These are phyloP conservation scores for Silurus asotus DNA, from an alignment of 2,113 vertebrate species.

Conservation along the genomic window DNA sequence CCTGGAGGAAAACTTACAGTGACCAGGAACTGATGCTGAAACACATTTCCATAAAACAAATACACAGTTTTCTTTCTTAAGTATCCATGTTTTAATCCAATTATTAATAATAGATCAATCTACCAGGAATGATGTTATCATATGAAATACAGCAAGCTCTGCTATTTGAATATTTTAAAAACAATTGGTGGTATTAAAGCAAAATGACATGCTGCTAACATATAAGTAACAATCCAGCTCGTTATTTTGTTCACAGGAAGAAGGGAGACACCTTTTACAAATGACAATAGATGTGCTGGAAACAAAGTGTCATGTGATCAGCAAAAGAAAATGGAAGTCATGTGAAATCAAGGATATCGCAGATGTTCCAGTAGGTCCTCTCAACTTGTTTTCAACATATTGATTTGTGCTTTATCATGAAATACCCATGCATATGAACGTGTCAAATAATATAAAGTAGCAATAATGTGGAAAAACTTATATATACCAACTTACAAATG, in stretches of 20 bases:
- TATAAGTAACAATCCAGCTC: not conserved
- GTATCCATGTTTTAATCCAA: not conserved
- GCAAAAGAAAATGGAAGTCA: slow-evolving; percentile 44
- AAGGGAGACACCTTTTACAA: not conserved
- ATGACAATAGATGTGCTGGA: slow-evolving; percentile 53
- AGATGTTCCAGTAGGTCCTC: slow-evolving; percentile 42
- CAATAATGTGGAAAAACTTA: not conserved
- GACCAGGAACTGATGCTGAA: not conserved
- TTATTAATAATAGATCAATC: not conserved
- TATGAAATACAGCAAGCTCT: not conserved
- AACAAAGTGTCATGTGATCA: slow-evolving; percentile 58
- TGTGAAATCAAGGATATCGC: slow-evolving; percentile 40
- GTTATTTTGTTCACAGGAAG: slow-evolving; percentile 34
- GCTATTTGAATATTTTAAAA: not conserved
- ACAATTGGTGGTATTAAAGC: not conserved
- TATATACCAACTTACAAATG: not conserved
- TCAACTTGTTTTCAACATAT: not conserved
- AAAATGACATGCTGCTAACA: not conserved
- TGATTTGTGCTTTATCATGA: not conserved
- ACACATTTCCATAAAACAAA: not conserved
- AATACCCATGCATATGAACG: not conserved
- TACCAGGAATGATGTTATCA: not conserved
- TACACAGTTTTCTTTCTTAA: not conserved
- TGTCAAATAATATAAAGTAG: not conserved
- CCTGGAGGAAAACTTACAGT: not conserved